Evolutionary conservation across 2,888 invertebrate genomes (phyloP), one percentile per base, ranked within the genome.

Genomic region (Aporophyla lueneburgensis): DNA sequence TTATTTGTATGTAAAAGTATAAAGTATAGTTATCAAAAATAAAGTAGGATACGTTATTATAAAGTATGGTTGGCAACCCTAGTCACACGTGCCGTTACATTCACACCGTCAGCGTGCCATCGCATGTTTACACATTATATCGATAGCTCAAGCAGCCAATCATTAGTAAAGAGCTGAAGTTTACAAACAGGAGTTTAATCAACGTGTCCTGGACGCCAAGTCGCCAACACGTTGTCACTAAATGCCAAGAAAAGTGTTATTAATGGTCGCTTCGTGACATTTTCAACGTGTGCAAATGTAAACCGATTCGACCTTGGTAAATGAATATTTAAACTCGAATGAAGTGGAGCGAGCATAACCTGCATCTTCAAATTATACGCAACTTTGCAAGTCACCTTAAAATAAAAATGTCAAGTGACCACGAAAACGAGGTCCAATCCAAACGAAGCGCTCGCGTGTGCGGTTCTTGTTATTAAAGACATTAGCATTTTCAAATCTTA

Each of bases 291-390:
- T 71, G 67, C 66, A 63, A 75, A 71, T 71, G 67, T 63, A 63
- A 75, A 71, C 53, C 53, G 51, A 80, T 71, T 51, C 63, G 71
- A 74, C 86, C 86, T 86, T 73, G 80, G n/a, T 71, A 75, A 71
- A 69, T 83, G 68, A 80, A 85, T 82, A 76, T 81, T 77, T 54
- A 69, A 53, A 75, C 54, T 33, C 63, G 61, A 78, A 74, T 75
- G 9, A 69, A 65, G 53, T 71, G 58, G 46, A 71, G 49, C n/a
- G 24, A 49, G 68, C 63, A 59, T 58, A 63, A 71, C 58, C 76
- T 65, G 73, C 71, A 62, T 71, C 83, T 59, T 63, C 54, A 71
- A 58, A 73, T 71, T 53, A 66, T 61, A 53, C 33, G 49, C 69
- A 58, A 66, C 62, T 49, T 14, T 65, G 74, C 74, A 67, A 83